Base-by-base conservation (phyloP, 2,888 invertebrate genomes). In the Crossocerus cetratus region DNA sequence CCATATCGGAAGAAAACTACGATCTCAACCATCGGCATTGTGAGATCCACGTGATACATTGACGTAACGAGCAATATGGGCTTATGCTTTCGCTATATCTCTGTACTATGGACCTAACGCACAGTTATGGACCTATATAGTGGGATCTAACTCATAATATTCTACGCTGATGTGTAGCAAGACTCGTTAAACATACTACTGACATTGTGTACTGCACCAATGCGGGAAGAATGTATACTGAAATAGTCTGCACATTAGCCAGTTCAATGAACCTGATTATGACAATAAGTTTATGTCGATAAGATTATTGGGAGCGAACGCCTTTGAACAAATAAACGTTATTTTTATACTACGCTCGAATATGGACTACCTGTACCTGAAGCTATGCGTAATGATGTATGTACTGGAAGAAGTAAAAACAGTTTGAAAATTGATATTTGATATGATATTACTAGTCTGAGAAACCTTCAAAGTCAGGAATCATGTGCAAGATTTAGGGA, bases 281-380 rank as follows among this genome's bases (percentile, higher is more conserved):
- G 5, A 32, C 32, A 32, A 32, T 32, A 32, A 32, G 32, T 32
- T 32, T 32, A 32, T 32, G 32, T 32, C 11, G 8, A 1, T 32
- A 32, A 32, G 32, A 32, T 32, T 32, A 32, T 32, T 32, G 32
- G 32, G 32, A 32, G 32, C 11, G 32, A 1, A 32, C 3, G 23
- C 11, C 11, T 5, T 32, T 32, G 32, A 32, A 23, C n/a, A n/a
- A 21, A 14, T 66, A 14, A 49, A 65, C 18, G 42, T 57, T 68
- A 77, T 62, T 80, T 75, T 67, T 63, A 21, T 60, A 71, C 21
- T 45, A 55, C 59, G 42, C 20, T 16, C 42, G 65, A 44, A 59
- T 72, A 54, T 68, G 57, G 42, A 45, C 68, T 68, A 22, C 60
- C 43, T 78, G 80, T 80, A 80, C 80, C 80, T 77, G 77, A 80